phyloP scores from a whole-genome alignment of 2,888 invertebrate species.

The Thereva nobilitata region DNA sequence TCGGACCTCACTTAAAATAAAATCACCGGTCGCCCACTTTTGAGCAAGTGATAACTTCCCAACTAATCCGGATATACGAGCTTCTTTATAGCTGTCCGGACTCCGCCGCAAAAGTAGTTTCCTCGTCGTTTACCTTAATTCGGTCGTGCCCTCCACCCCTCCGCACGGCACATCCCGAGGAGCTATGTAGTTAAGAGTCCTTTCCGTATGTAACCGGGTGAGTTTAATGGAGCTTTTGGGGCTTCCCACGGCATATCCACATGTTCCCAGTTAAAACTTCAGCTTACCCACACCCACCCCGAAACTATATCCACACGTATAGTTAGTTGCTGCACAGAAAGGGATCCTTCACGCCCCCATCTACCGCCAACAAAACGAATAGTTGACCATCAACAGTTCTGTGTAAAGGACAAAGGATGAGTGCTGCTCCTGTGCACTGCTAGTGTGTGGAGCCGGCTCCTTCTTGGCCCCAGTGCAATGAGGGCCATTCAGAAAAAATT shows the following conservation, averaged over 20 bases:
- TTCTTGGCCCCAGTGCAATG: slow-evolving; percentile 21
- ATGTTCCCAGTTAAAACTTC: slow-evolving; percentile 30
- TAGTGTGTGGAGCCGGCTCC: neutral
- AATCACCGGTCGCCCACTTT: slow-evolving; percentile 27
- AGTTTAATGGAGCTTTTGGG: slow-evolving; percentile 35
- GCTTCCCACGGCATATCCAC: slow-evolving; percentile 33
- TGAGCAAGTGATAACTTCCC: slow-evolving; percentile 34
- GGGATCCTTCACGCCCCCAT: too few species aligned
- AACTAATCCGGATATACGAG: slow-evolving; percentile 35
- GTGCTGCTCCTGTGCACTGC: too few species aligned
- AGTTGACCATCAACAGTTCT: too few species aligned
- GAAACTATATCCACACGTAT: neutral
- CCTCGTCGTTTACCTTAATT: slow-evolving; percentile 36
- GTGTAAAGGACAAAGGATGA: too few species aligned
- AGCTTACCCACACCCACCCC: slow-evolving; percentile 8
- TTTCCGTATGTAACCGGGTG: slow-evolving; percentile 15
- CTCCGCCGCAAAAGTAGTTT: slow-evolving; percentile 33
- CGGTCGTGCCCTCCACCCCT: slow-evolving; percentile 11
- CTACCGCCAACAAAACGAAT: too few species aligned
- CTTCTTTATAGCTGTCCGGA: slow-evolving; percentile 34
- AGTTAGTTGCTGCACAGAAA: slow-evolving; percentile 5
- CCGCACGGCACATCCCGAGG: neutral
- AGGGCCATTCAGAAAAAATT: slow-evolving; percentile 39
- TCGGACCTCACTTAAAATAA: slow-evolving; percentile 33
- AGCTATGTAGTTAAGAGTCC: too few species aligned